Base-by-base conservation (phyloP, 2,888 invertebrate species). In the Cordilura impudica region DNA sequence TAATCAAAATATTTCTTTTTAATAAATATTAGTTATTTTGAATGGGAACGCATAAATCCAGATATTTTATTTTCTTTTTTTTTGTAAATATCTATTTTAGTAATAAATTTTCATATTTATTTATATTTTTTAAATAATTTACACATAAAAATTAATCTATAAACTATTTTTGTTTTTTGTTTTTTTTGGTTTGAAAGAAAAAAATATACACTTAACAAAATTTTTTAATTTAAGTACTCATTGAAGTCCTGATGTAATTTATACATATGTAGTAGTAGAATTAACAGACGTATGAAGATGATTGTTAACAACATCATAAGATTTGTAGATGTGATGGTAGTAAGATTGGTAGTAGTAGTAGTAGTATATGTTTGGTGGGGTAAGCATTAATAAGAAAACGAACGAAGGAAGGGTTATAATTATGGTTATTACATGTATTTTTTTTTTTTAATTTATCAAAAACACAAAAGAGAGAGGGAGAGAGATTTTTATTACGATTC, bases 211-310 rank as follows among this genome's bases (percentile, higher is more conserved):
- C 56, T 78, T 63, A 72, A 72, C 54, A 63, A 78, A 78, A 69
- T 53, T 21, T 45, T 78, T 86, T 85, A 90, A 85, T 90, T 90
- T 81, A 90, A 86, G 86, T 89, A 90, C 87, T 90, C 90, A 89
- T 90, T 90, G 88, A 90, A 89, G 88, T 90, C 90, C 90, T 90
- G 85, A 84, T 82, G 80, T 71, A 60, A 83, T 82, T 82, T 83
- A 83, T 82, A 81, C 84, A 81, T 83, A 84, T 82, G 85, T 86
- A 83, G 82, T 84, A 83, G 84, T 75, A 66, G 54, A 63, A 51
- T 80, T 67, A n/a, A 76, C 43, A 75, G 61, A 67, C 66, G 56
- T 63, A 65, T 66, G 73, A 23, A 56, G 72, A 66, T 26, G 23
- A 47, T 19, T 67, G 29, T 60, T 49, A 65, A 53, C 16, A 72